These are phyloP conservation scores for Volucella inflata DNA, from an alignment of 2,888 invertebrate species.

Conservation along the genomic window DNA sequence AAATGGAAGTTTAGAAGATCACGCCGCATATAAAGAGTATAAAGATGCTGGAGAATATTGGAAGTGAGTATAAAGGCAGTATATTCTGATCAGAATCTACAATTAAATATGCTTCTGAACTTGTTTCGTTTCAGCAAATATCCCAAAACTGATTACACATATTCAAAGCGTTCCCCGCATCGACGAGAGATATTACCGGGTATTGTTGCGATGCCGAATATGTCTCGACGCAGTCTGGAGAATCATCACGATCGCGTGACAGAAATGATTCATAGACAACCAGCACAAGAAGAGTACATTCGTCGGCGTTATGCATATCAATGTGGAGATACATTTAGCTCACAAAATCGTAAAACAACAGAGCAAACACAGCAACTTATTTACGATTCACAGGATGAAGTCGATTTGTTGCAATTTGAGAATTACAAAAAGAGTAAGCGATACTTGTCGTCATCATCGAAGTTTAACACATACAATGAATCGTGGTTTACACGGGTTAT, in stretches of 20 bases:
- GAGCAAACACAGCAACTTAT: conserved; percentile 77
- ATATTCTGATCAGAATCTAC: conserved; percentile 16
- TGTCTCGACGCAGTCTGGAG: conserved; percentile 90
- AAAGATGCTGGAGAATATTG: conserved; percentile 92
- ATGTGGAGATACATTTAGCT: conserved; percentile 34
- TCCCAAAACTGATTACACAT: conserved; percentile 96
- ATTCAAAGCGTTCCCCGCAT: conserved; percentile 92
- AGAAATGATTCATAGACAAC: conserved; percentile 81
- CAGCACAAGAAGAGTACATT: conserved; percentile 81
- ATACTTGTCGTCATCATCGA: conserved; percentile 44
- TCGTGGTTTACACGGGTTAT: conserved; percentile 80
- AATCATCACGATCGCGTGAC: conserved; percentile 85
- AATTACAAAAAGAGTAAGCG: conserved; percentile 75
- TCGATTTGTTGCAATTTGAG: conserved; percentile 79
- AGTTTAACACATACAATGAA: conserved; percentile 58
- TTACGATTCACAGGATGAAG: conserved; percentile 83
- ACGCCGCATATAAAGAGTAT: conserved; percentile 89
- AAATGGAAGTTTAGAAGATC: conserved; percentile 80
- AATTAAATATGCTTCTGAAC: neutral
- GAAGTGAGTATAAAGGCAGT: conserved; percentile 87
- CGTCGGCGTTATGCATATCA: conserved; percentile 80
- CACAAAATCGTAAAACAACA: conserved; percentile 68
- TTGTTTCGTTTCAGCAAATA: conserved; percentile 86
- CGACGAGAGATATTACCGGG: conserved; percentile 92
- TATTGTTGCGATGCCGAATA: conserved; percentile 93